Percentiles rank a stretch among this genome's conserved stretches.
These are phyloP conservation scores for Thaumatotibia leucotreta DNA, from an alignment of 1,140 invertebrate species.

Conservation along the genomic window DNA sequence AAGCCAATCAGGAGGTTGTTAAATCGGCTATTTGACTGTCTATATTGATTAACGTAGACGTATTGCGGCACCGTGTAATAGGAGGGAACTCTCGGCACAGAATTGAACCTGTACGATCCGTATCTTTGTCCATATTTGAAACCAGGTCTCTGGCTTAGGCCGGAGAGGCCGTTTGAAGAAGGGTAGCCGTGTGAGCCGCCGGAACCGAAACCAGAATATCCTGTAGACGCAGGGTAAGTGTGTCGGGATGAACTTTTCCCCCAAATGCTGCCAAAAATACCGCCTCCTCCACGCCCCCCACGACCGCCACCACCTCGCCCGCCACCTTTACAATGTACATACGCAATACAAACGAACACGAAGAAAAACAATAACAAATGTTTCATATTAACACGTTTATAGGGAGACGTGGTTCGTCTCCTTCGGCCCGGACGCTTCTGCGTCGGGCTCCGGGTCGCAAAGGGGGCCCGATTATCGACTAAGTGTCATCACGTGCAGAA, in stretches of 20 bases:
- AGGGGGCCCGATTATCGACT: constrained; percentile 3
- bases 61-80: constrained; percentile 11
- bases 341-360: not conserved
- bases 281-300: not conserved
- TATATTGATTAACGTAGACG: constrained; percentile 4
- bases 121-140: not conserved
- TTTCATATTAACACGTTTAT: constrained; percentile 7
- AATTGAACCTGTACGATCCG: not conserved
- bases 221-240: not conserved
- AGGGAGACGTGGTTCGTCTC: not conserved
- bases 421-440: not conserved
- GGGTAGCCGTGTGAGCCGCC: constrained; percentile 13
- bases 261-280: not conserved
- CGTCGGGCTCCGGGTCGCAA: not conserved
- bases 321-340: constrained; percentile 9
- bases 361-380: not conserved
- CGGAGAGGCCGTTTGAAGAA: constrained; percentile 4
- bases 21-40: not conserved
- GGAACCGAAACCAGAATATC: not conserved
- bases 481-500: not conserved
- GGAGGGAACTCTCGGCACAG: not conserved
- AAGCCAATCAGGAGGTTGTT: constrained; percentile 7
- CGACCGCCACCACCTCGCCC: constrained; percentile 11
- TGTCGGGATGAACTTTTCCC: not conserved
- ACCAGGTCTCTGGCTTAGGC: not conserved